Base-by-base conservation (phyloP, 2,888 invertebrate genomes). In the Chalcosyrphus nemorum region DNA sequence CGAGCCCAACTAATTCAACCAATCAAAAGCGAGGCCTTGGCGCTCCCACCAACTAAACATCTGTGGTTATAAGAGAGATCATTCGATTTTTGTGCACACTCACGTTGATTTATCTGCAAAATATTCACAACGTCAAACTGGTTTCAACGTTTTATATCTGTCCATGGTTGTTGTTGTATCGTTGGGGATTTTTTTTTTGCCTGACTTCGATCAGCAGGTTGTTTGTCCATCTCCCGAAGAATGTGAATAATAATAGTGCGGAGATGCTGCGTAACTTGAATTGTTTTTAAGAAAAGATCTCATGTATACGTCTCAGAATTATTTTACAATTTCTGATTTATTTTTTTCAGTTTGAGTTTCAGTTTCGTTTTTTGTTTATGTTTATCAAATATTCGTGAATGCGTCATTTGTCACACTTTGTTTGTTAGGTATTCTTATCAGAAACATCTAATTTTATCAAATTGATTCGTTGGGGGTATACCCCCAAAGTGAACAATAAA, bases 1-100 rank as follows among this genome's bases (percentile, higher is more conserved):
- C 82, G 82, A 78, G 82, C 82, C 82, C 78, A 78, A 68, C 35
- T 43, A 56, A 24, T 52, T 54, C 43, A 78, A 19, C 82, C 82
- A 82, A 82, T 82, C 82, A 52, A 9, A 27, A 15, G 4, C 4
- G 29, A 82, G 66, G 59, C 66, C 81, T 82, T 77, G 81, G 61
- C 66, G 72, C 59, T 72, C 77, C 71, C 66, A 76, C 59, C 45
- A 29, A 19, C 24, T 11, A 15, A n/a, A 52, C 13, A 54, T 15
- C 65, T 59, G 43, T 59, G 56, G 52, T 9, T 74, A 32, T 27
- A 24, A 24, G 2, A 6, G 27, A 9, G 56, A 66, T 56, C 45
- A 5, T 9, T 43, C 41, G 68, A 57, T 15, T 27, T 7, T 35
- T 41, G 38, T 61, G 21, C 68, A 43, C 19, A 27, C n/a, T 35